Conservation (phyloP, 1,140 invertebrate species). For the Bombus terrestris region DNA sequence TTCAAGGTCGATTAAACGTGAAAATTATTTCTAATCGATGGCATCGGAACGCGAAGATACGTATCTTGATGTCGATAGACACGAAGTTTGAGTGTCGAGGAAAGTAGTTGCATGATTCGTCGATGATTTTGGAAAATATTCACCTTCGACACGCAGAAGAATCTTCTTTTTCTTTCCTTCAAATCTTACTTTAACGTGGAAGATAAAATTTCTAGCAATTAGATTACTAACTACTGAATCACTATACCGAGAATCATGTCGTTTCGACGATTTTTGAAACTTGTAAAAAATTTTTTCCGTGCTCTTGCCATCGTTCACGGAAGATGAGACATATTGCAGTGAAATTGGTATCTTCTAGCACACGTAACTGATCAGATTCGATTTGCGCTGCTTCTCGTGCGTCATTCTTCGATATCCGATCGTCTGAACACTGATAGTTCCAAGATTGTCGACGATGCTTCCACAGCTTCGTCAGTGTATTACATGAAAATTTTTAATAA, state of each 20-base stretch:
- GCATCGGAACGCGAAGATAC: too few species aligned
- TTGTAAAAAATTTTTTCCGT: constrained; percentile 32
- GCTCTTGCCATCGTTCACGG: constrained; percentile 28
- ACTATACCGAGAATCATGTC: too few species aligned
- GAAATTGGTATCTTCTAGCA: not conserved
- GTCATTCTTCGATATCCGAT: not conserved
- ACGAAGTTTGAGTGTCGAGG: not conserved
- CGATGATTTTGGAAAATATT: not conserved
- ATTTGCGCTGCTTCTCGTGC: not conserved
- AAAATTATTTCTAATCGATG: not conserved
- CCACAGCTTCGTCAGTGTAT: not conserved
- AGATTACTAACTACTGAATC: too few species aligned
- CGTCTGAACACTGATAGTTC: not conserved
- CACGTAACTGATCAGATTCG: too few species aligned
- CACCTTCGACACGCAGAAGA: not conserved
- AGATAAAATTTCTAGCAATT: too few species aligned
- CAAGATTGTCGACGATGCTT: not conserved
- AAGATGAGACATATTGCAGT: not conserved
- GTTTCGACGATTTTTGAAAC: not conserved
- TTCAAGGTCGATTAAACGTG: not conserved
- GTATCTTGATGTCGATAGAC: not conserved
- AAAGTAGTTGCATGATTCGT: too few species aligned
- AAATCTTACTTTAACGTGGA: not conserved
- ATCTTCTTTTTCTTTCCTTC: not conserved
- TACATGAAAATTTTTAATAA: too few species aligned